Percentiles rank a stretch among this genome's conserved stretches.
Evolutionary conservation across 2,797 vertebrate genomes (phyloP).

Genomic region (Dermochelys coriacea): DNA sequence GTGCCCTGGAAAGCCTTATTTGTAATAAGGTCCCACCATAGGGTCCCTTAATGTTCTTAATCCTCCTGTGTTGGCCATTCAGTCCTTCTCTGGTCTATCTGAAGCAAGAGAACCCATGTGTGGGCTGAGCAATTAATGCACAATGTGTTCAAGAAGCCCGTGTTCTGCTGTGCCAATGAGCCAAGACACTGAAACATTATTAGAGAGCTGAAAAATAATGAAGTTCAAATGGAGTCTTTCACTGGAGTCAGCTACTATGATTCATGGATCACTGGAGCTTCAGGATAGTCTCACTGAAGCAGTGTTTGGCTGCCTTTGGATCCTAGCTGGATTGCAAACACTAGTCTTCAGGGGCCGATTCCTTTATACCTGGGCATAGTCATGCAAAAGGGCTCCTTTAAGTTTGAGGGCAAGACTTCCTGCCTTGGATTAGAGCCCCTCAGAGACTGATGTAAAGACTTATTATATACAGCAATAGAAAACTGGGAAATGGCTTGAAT

Average conservation of each 20-base stretch:
- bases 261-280: neutral
- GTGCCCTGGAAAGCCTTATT: neutral
- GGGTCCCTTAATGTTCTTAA: conserved; percentile 35
- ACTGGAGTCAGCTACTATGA: too few species aligned
- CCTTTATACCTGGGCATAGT: neutral
- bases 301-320: neutral
- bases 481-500: neutral
- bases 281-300: neutral
- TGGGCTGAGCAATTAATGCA: conserved; percentile 58
- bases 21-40: conserved; percentile 55
- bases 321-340: neutral
- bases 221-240: conserved; percentile 25
- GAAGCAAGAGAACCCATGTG: conserved; percentile 48
- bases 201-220: conserved; percentile 1
- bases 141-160: conserved; percentile 33
- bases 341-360: neutral
- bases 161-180: conserved; percentile 16
- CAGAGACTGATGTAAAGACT: neutral
- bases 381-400: neutral
- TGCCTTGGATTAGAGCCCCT: neutral
- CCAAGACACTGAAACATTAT: conserved; percentile 46
- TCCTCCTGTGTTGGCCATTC: conserved; percentile 63
- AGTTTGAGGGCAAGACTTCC: neutral
- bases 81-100: conserved; percentile 60
- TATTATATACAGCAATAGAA: neutral